Evolutionary conservation across 2,113 vertebrate genomes (phyloP), one percentile per base, ranked within the genome.

Genomic region (Regulus satrapa): DNA sequence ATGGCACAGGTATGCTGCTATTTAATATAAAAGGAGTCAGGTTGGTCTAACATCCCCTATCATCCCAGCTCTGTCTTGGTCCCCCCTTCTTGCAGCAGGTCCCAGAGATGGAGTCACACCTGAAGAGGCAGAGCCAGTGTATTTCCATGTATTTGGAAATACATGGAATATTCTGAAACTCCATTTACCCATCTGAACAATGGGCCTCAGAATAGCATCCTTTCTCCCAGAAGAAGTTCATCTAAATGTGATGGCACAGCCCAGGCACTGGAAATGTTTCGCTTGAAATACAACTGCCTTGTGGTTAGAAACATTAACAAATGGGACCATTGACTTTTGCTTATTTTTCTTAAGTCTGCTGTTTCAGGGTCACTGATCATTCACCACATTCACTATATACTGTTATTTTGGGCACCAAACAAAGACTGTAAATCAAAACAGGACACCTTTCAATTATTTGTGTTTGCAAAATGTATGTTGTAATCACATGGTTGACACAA

Each of bases 261-360:
- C 11, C 54, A 58, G 17, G 41, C 26, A 32, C 34, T 82, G 67
- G 34, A 66, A 54, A 58, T 0, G 1, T 56, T 92, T 24, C 43
- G 8, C 43, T 38, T 78, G 67, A 73, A 94, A 73, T 66, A 31
- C 18, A 66, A 54, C 29, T 68, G 26, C 34, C 18, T 71, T 82
- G 63, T 28, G 40, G 75, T 80, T 80, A 88, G 59, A 89, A 94
- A 67, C 24, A 41, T 58, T 85, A 73, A 88, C 55, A 88, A 94
- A 88, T 3, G 2, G 9, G 41, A 40, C 26, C 36, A 85, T 8
- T 90, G 58, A 74, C 59, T 88, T 91, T 41, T 93, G 82, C 63
- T 92, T 97, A 61, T 90, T 90, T 92, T 29, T 69, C 51, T 89
- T 83, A 88, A 77, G 56, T 80, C 63, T 88, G 28, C 85, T 82